A percentile compares a stretch with the other conserved stretches of the same genome.
phyloP scores from a whole-genome alignment of 2,797 vertebrate genomes.

The Buceros bicornis region DNA sequence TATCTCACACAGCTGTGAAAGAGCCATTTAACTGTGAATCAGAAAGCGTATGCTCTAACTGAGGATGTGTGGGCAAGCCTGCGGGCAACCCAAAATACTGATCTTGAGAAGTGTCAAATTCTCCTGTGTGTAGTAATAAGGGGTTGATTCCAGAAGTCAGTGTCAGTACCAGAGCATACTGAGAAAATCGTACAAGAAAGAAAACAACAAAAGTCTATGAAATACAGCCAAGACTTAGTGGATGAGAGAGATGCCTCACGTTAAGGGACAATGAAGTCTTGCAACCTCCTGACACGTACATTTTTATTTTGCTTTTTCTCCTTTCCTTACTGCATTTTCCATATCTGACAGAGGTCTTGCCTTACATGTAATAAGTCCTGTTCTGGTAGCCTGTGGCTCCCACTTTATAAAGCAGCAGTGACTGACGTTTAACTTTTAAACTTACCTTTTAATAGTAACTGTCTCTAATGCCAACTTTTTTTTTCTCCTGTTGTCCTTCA shows the following conservation, averaged over 20 bases:
- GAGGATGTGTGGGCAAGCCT: not conserved
- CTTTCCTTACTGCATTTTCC: not conserved
- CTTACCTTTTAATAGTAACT: not conserved
- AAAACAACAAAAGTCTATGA: not conserved
- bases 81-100: not conserved
- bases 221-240: not conserved
- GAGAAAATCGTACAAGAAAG: not conserved
- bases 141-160: not conserved
- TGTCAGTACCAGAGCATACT: not conserved
- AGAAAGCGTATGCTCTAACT: not conserved
- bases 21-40: not conserved
- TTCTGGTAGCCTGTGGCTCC: not conserved
- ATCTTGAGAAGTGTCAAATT: not conserved
- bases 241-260: not conserved
- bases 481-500: not conserved
- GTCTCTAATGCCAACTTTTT: not conserved
- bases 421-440: not conserved
- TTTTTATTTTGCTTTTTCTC: not conserved
- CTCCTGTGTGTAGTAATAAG: not conserved
- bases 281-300: not conserved
- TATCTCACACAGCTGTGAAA: not conserved
- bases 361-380: not conserved
- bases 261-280: not conserved
- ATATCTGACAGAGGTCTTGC: not conserved
- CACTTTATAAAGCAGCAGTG: not conserved